A percentile compares a stretch with the other conserved stretches of the same genome.
These are phyloP conservation scores for Mirounga angustirostris DNA, from an alignment of 2,113 vertebrate species.

Conservation along the genomic window DNA sequence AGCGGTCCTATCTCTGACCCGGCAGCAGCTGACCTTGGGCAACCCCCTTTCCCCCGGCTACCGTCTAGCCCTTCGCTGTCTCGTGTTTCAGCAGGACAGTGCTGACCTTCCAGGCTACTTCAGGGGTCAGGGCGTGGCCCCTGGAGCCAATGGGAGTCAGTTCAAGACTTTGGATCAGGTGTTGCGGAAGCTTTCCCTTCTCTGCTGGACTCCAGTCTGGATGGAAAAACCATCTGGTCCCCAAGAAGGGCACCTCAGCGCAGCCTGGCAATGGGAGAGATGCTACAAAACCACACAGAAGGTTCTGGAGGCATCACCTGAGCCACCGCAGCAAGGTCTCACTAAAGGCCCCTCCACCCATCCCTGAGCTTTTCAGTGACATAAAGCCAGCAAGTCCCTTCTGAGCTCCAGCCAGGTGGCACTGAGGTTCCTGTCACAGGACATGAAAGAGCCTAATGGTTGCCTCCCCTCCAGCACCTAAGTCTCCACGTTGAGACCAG, in stretches of 20 bases:
- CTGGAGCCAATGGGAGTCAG: neutral
- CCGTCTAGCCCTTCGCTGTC: accelerated
- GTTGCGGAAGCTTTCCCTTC: neutral
- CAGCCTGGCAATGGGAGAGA: neutral
- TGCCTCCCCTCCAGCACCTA: neutral
- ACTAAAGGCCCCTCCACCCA: neutral
- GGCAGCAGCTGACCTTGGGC: neutral
- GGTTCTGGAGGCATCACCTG: neutral
- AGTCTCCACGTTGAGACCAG: slow-evolving; percentile 26
- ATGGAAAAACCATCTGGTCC: neutral
- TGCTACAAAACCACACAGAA: neutral
- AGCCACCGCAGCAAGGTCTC: neutral
- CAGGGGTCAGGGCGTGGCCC: neutral
- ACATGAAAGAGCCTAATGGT: neutral
- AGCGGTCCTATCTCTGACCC: neutral
- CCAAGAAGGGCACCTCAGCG: accelerated
- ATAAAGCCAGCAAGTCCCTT: neutral
- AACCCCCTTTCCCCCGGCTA: neutral
- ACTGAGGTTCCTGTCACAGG: neutral
- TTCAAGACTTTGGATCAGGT: neutral
- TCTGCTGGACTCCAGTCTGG: neutral
- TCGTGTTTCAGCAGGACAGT: neutral
- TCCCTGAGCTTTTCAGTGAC: neutral
- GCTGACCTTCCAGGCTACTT: neutral
- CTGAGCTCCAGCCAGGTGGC: neutral